phyloP scores from a whole-genome alignment of 2,113 vertebrate genomes.

The Mesoclemmys tuberculata region DNA sequence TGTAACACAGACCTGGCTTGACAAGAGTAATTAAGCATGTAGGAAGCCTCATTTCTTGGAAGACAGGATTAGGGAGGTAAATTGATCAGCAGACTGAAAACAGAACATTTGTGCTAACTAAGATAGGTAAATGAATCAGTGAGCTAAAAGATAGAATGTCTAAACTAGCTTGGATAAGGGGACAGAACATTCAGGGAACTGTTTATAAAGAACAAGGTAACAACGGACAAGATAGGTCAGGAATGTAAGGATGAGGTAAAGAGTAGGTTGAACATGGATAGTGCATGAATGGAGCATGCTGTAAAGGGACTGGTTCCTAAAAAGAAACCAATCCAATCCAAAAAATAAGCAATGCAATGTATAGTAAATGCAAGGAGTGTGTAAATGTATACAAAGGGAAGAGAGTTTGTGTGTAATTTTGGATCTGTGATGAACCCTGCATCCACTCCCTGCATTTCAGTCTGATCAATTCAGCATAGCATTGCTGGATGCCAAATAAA shows the following conservation, averaged over 20 bases:
- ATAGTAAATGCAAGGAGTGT: neutral
- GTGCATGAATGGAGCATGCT: neutral
- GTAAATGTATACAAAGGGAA: neutral
- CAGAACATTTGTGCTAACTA: neutral
- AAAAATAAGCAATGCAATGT: neutral
- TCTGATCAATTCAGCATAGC: neutral
- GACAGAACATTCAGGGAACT: neutral
- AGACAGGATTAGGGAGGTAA: neutral
- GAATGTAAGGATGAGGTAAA: neutral
- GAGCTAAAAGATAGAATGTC: neutral
- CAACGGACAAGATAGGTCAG: neutral
- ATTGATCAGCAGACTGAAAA: neutral
- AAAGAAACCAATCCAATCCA: neutral
- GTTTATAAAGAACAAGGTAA: neutral
- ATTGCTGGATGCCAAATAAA: neutral
- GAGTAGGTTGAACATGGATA: neutral
- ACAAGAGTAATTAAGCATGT: neutral
- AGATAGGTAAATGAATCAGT: neutral
- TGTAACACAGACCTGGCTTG: neutral
- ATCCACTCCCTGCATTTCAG: neutral
- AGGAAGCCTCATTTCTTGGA: neutral
- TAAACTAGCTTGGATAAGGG: neutral
- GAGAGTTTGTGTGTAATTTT: neutral
- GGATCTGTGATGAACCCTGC: neutral
- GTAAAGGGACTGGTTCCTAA: neutral